Conservation (phyloP, 1,140 invertebrate genomes). For the Hyposmocoma kahamanoa region DNA sequence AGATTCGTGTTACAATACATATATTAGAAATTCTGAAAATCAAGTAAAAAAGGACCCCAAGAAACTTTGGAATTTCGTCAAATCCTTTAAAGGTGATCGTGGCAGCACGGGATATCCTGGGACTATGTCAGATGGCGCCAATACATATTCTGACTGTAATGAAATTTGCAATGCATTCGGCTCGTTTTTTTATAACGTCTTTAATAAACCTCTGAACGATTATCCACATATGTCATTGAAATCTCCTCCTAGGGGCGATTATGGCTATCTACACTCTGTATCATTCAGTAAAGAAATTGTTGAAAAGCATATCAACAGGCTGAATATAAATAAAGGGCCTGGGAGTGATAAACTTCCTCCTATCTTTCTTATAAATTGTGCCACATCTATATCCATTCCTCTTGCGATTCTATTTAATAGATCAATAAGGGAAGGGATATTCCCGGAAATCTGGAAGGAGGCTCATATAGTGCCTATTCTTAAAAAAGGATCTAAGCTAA, state of each 20-base stretch:
- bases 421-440: neutral
- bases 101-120: neutral
- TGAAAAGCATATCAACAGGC: neutral
- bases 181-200: neutral
- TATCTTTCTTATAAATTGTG: neutral
- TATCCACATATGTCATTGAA: neutral
- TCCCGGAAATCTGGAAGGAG: neutral
- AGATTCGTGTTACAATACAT: neutral
- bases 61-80: neutral
- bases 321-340: neutral
- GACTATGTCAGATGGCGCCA: neutral
- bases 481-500: neutral
- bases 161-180: neutral
- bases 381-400: neutral
- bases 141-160: neutral
- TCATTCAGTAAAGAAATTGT: neutral
- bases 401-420: conserved; percentile 35
- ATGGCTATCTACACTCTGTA: neutral
- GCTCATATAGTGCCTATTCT: neutral
- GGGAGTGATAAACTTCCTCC: neutral
- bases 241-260: neutral
- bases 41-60: neutral
- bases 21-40: neutral
- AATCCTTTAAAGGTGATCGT: neutral
- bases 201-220: neutral